phyloP scores from a whole-genome alignment of 2,797 vertebrate species.

The Urophycis tenuis region DNA sequence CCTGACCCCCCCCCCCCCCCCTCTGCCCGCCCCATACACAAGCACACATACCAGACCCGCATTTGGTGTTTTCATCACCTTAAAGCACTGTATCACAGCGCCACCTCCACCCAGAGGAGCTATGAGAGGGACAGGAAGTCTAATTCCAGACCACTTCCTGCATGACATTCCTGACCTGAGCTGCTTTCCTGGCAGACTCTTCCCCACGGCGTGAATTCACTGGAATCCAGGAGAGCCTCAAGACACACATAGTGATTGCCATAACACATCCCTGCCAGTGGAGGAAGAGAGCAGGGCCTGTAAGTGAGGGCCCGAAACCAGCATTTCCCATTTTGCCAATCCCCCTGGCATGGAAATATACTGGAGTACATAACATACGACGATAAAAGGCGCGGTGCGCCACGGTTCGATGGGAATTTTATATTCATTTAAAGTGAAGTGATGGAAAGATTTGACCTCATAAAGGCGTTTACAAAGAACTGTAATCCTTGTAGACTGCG shows the following conservation, averaged over 20 bases:
- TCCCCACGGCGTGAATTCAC: slow-evolving; percentile 22
- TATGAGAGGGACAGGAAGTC: slow-evolving; percentile 67
- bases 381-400: background rate
- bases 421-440: slow-evolving; percentile 25
- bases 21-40: background rate
- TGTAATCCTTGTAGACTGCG: background rate
- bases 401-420: background rate
- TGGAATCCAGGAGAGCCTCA: background rate
- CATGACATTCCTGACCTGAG: slow-evolving; percentile 74
- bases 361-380: background rate
- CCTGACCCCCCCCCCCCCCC: background rate
- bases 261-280: background rate
- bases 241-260: background rate
- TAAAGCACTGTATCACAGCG: slow-evolving; percentile 28
- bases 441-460: background rate
- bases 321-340: background rate
- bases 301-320: background rate
- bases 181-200: slow-evolving; percentile 59
- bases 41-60: no score
- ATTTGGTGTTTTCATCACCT: slow-evolving; percentile 60
- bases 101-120: slow-evolving; percentile 53
- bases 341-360: background rate
- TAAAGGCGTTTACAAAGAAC: background rate
- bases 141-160: slow-evolving; percentile 77
- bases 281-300: background rate